Evolutionary conservation across 1,140 invertebrate species (phyloP), one percentile per base, ranked within the genome.

Genomic region (Drosophila setifemur): DNA sequence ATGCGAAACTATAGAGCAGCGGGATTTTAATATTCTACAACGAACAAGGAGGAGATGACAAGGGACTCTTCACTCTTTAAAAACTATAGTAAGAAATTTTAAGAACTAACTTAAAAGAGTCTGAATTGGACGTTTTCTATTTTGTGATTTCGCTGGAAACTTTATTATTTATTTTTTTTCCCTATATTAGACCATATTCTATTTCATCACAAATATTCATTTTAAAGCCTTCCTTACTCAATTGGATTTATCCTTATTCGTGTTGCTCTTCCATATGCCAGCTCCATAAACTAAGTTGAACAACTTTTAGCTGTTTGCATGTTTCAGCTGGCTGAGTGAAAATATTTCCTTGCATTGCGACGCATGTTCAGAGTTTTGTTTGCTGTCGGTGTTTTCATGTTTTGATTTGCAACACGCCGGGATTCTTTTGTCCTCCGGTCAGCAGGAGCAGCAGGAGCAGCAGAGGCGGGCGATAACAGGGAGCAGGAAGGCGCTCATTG

Each of bases 381-480:
- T 77, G 77, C 77, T 83, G 77, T 82, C 77, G 77, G 69, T 82
- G 77, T 77, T 73, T 61, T 58, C 68, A 77, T 82, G 77, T 82
- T 82, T 82, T 82, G 77, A 82, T 82, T 69, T 82, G 77, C 75
- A 86, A 76, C 81, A 85, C 82, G 63, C 81, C 82, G 72, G 68
- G 81, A 54, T 86, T 61, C 76, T 71, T 86, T 86, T 86, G 81
- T 75, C 68, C 66, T 60, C 61, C 28, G 37, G 37, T 18, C 69
- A 70, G 66, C 57, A 63, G 48, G 44, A 50, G 35, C n/a, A 6
- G 35, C 48, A 42, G 57, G n/a, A 28, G 16, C 28, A 50, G 63
- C 55, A 72, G 57, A 52, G 81, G 58, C 76, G 72, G 67, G 64
- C 53, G 67, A 74, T 69, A 75, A 79, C 75, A 75, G 72, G 71